Evolutionary conservation across 2,113 vertebrate species (phyloP), one percentile per base, ranked within the genome.

Genomic region (Nibea albiflora): DNA sequence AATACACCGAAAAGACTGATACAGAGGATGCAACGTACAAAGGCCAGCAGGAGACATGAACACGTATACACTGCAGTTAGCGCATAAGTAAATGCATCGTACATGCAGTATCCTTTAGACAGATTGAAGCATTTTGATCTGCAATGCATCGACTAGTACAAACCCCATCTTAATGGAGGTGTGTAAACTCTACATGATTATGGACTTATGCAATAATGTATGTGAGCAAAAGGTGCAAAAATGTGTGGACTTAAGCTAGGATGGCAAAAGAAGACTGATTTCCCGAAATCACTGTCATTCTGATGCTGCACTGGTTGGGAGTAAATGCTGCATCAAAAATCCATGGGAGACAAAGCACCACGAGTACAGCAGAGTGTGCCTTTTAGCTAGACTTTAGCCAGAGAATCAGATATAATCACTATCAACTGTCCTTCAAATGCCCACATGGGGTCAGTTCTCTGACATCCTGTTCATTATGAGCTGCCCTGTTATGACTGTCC

Each of bases 331-430:
- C 54, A 66, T 31, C 73, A 68, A 44, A 73, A 63, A 68, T 65
- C 71, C 67, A 73, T 20, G 60, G 14, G 67, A 78, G 42, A 81
- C 50, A 75, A 73, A 83, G 68, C 68, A 35, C 42, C 62, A 14
- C 42, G 74, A 81, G 85, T 31, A 60, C 53, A 82, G 69, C 73
- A 72, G 26, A 81, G 42, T 68, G 68, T 26, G 47, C 78, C 77
- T 85, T 82, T 86, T 31, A 79, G 81, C 76, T 67, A 8, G 11
- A 73, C 72, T 84, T 84, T 53, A 78, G 54, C 57, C 73, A 54
- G 61, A 72, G 50, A 85, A 87, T 89, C 63, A 83, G 63, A 85
- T 80, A 76, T 87, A 85, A 92, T 91, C 77, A 86, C 44, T 53
- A 65, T 90, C 73, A 83, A 85, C 78, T 57, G 57, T 89, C 72